Evolutionary conservation across 2,113 vertebrate species (phyloP).

Genomic region (Psilopsiagon aymara): DNA sequence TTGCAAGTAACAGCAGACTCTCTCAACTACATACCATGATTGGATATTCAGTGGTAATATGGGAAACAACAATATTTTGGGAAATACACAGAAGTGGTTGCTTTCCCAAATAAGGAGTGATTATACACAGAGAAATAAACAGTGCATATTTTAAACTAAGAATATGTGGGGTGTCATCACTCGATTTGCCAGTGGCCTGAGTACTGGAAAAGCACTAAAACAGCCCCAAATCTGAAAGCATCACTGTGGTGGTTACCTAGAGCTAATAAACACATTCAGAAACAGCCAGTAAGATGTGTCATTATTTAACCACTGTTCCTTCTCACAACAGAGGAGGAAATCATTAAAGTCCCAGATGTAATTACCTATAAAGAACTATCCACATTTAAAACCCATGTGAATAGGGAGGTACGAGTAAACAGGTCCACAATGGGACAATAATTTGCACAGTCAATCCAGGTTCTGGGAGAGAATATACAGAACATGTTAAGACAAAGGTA

Average conservation of each 20-base stretch:
- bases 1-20: background rate
- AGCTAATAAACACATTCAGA: background rate
- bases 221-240: background rate
- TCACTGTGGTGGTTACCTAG: background rate
- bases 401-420: background rate
- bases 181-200: background rate
- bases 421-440: background rate
- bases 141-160: background rate
- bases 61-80: background rate
- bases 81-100: background rate
- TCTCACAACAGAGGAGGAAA: background rate
- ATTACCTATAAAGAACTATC: background rate
- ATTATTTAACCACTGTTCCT: background rate
- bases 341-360: background rate
- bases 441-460: background rate
- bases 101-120: background rate
- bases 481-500: background rate
- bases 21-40: background rate
- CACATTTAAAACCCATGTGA: background rate
- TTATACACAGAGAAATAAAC: background rate
- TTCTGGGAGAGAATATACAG: background rate
- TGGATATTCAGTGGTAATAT: background rate
- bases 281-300: background rate
- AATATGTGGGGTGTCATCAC: background rate
- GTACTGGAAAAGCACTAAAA: background rate